Conservation (phyloP, 1,140 invertebrate genomes). For the Drosophila eugracilis region DNA sequence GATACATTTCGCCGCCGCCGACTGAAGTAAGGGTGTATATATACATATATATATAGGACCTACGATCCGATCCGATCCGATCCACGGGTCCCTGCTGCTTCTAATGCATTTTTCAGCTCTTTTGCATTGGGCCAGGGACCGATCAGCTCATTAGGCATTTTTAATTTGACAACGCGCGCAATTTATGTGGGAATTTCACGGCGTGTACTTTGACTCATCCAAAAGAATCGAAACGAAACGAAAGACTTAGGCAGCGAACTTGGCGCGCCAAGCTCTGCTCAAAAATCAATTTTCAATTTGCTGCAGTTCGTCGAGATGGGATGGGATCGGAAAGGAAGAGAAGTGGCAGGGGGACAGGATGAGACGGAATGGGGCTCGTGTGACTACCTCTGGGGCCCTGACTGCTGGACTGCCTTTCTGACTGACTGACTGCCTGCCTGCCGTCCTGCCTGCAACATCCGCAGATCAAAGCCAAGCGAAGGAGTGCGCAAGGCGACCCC, state of each 20-base stretch:
- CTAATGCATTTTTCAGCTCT: slow-evolving; percentile 81
- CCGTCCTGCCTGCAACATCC: slow-evolving; percentile 47
- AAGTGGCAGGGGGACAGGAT: neutral
- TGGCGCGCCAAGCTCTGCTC: slow-evolving; percentile 27
- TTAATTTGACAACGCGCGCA: slow-evolving; percentile 81
- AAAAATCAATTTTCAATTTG: slow-evolving; percentile 84
- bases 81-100: slow-evolving; percentile 43
- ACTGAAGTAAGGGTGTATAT: slow-evolving; percentile 24
- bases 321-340: neutral
- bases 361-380: slow-evolving; percentile 20
- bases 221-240: slow-evolving; percentile 48
- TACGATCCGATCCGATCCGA: slow-evolving; percentile 25
- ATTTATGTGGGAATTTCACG: slow-evolving; percentile 83
- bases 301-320: slow-evolving; percentile 56
- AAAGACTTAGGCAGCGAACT: slow-evolving; percentile 65
- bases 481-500: slow-evolving; percentile 42
- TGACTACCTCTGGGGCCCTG: slow-evolving; percentile 42
- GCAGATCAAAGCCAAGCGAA: slow-evolving; percentile 72
- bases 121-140: slow-evolving; percentile 60
- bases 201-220: slow-evolving; percentile 75
- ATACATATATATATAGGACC: slow-evolving; percentile 7
- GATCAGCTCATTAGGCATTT: slow-evolving; percentile 82
- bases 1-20: slow-evolving; percentile 77
- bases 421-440: slow-evolving; percentile 22
- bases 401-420: neutral